phyloP scores from a whole-genome alignment of 2,888 invertebrate genomes.

The Drosophila kokeensis region DNA sequence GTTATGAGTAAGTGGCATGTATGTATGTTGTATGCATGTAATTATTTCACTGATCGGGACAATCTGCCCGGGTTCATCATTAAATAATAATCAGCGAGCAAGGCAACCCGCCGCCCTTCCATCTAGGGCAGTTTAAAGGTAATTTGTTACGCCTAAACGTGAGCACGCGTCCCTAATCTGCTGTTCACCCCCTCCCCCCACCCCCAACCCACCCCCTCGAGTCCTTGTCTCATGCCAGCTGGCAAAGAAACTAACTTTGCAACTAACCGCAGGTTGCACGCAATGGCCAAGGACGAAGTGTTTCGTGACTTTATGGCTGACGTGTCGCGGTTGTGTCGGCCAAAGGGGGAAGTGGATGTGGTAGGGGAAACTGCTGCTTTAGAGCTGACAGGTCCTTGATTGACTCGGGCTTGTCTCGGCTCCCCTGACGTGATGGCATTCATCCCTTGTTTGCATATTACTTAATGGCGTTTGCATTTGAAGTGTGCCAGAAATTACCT shows the following conservation, averaged over 20 bases:
- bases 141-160: slow-evolving; percentile 85
- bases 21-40: slow-evolving; percentile 33
- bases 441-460: slow-evolving; percentile 81
- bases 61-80: slow-evolving; percentile 70
- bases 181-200: background rate
- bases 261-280: slow-evolving; percentile 69
- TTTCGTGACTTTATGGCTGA: slow-evolving; percentile 81
- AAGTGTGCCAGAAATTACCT: slow-evolving; percentile 81
- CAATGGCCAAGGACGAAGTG: slow-evolving; percentile 62
- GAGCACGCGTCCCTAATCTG: slow-evolving; percentile 77
- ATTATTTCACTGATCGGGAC: slow-evolving; percentile 57
- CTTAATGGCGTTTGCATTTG: slow-evolving; percentile 75
- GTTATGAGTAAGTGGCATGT: slow-evolving; percentile 13
- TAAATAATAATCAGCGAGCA: slow-evolving; percentile 75
- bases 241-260: slow-evolving; percentile 56
- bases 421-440: slow-evolving; percentile 17
- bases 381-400: slow-evolving; percentile 70
- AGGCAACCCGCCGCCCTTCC: background rate
- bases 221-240: background rate
- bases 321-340: slow-evolving; percentile 61
- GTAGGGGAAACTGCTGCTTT: slow-evolving; percentile 8
- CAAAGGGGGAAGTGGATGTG: background rate
- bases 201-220: background rate
- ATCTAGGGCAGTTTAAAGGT: slow-evolving; percentile 66
- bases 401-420: slow-evolving; percentile 56